A percentile compares a stretch with the other conserved stretches of the same genome.
Conservation (phyloP, 1,140 invertebrate genomes). For the Pseudomyrmex cubaensis region DNA sequence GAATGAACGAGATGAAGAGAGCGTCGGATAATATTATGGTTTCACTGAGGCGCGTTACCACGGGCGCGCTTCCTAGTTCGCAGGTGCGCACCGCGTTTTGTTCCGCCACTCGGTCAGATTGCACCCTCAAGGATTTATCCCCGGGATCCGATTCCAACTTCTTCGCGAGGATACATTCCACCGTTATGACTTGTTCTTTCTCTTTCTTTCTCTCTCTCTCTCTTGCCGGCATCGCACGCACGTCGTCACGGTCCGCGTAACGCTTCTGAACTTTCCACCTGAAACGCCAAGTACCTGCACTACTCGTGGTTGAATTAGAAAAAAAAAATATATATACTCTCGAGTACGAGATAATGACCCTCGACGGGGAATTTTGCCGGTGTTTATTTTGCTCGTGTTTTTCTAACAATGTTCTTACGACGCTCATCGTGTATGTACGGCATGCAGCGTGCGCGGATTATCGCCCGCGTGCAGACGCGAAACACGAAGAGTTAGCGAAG, state of each 20-base stretch:
- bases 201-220: background rate
- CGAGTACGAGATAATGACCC: background rate
- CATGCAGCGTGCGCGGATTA: conserved; percentile 10
- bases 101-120: conserved; percentile 70
- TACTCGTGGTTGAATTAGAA: no score
- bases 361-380: conserved; percentile 6
- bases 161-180: conserved; percentile 29
- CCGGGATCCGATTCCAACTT: conserved; percentile 66
- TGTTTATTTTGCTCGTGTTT: background rate
- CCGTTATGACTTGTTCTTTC: conserved; percentile 19
- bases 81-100: conserved; percentile 62
- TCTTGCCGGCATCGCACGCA: background rate
- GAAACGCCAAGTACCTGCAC: background rate
- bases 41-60: conserved; percentile 69
- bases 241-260: conserved; percentile 11
- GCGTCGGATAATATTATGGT: conserved; percentile 72
- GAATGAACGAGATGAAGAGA: conserved; percentile 63
- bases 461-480: background rate
- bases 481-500: conserved; percentile 16
- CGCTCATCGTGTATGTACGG: background rate
- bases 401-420: conserved; percentile 15
- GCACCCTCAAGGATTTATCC: conserved; percentile 69
- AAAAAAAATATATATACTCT: background rate
- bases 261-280: background rate
- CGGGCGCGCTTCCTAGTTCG: conserved; percentile 60